Conservation (phyloP, 2,797 vertebrate species). For the Lagorchestes hirsutus region DNA sequence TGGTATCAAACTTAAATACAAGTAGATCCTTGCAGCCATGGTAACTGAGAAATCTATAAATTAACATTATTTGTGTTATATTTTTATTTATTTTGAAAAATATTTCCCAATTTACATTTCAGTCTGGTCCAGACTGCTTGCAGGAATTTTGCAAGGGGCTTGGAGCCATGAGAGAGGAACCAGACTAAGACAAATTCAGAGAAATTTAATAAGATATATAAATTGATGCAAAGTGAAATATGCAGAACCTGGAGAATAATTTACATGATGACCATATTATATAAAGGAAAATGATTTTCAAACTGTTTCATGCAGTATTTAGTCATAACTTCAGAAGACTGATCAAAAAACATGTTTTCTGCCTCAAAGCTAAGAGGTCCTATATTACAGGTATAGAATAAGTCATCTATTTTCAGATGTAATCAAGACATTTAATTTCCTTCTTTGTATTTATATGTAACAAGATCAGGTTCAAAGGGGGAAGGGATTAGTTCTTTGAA, state of each 20-base stretch:
- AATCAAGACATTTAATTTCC: not conserved
- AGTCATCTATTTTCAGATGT: not conserved
- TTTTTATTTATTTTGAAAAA: not conserved
- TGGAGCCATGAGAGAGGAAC: not conserved
- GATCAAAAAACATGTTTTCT: not conserved
- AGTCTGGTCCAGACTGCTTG: not conserved
- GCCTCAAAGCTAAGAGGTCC: not conserved
- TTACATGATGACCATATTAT: not conserved
- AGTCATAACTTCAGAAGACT: not conserved
- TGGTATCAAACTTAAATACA: not conserved
- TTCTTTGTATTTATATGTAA: not conserved
- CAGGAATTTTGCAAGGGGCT: not conserved
- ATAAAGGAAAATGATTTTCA: not conserved
- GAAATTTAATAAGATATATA: not conserved
- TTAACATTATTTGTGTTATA: not conserved
- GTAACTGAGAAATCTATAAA: not conserved
- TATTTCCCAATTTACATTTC: not conserved
- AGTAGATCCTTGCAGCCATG: not conserved
- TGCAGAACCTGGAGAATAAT: not conserved
- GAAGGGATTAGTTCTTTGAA: not conserved
- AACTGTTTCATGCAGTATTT: not conserved
- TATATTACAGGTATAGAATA: not conserved
- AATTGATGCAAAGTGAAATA: not conserved
- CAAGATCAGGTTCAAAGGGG: not conserved
- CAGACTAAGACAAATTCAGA: not conserved